Base-by-base conservation (phyloP, 1,140 invertebrate species). In the Achroia grisella region DNA sequence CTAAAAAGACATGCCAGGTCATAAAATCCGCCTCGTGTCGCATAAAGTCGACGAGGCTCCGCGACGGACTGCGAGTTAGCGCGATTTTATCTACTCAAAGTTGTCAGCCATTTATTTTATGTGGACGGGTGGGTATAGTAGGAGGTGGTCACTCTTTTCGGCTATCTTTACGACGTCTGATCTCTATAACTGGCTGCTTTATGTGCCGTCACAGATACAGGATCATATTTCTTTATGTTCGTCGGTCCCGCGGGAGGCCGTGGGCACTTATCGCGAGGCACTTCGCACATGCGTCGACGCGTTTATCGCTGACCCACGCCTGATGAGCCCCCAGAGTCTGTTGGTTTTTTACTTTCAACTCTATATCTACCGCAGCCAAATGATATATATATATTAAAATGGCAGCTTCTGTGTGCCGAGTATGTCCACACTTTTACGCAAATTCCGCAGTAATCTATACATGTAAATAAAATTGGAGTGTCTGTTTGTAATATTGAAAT, bases 1-100 rank as follows among this genome's bases (percentile, higher is more conserved):
- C 4, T 43, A 12, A 33, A 41, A 43, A 30, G 33, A 32, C 23
- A 23, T 23, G 17, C 17, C 39, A n/a, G 27, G 39, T 58, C 62
- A 46, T 66, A 66, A 66, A 43, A 65, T 35, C 27, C 30, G 15
- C 44, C 48, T 14, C 40, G 51, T 32, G 30, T 12, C 46, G 33
- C 40, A 58, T 60, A 58, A 63, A 58, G 45, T 45, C 12, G 14
- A 35, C 43, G 39, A 48, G 32, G 42, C 15, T 37, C 44, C 29
- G 40, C 33, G 43, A 39, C 29, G 39, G 48, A 56, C 44, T 48
- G 40, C 50, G 60, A 57, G 36, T 56, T 39, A 53, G 59, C 17
- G 52, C 63, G n/a, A n/a, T n/a, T n/a, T n/a, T n/a, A n/a, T n/a
- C 34, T 15, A 35, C 29, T 1, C 11, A 4, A 8, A 14, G 4